phyloP scores from a whole-genome alignment of 2,797 vertebrate genomes.

The Neostethus bicornis region DNA sequence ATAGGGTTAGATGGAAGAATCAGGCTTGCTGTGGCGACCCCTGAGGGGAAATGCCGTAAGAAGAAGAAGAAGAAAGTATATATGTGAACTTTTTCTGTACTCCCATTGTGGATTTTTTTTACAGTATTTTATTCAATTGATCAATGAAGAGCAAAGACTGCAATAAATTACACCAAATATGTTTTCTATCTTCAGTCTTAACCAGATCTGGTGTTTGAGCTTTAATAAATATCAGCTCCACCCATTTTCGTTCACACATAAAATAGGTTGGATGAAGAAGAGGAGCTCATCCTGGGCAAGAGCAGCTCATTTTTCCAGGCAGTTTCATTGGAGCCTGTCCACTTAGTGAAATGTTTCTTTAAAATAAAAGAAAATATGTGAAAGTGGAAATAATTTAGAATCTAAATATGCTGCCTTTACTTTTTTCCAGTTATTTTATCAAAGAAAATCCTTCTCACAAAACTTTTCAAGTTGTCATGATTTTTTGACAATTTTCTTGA shows the following conservation, averaged over 20 bases:
- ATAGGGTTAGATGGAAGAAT: too few species aligned
- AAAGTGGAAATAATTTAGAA: constrained; percentile 14
- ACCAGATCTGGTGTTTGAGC: background rate
- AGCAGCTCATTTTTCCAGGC: constrained; percentile 2
- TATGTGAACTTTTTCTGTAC: too few species aligned
- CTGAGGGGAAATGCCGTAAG: too few species aligned
- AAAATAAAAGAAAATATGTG: background rate
- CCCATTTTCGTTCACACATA: constrained; percentile 51
- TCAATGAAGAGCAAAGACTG: too few species aligned
- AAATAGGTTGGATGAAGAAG: constrained; percentile 27
- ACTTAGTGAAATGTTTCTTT: background rate
- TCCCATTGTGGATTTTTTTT: too few species aligned
- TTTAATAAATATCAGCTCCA: constrained; percentile 55
- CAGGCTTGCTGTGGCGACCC: too few species aligned
- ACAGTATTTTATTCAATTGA: too few species aligned
- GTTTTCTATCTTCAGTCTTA: background rate
- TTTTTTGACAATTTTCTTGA: background rate
- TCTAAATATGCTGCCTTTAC: background rate
- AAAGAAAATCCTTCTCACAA: background rate
- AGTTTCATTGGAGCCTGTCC: background rate
- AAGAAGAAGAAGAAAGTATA: too few species aligned
- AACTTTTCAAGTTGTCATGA: background rate
- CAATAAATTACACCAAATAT: background rate
- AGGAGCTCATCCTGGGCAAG: background rate
- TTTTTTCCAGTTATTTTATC: background rate